Base-by-base conservation (phyloP, 2,797 vertebrate species). In the Chelonia mydas region DNA sequence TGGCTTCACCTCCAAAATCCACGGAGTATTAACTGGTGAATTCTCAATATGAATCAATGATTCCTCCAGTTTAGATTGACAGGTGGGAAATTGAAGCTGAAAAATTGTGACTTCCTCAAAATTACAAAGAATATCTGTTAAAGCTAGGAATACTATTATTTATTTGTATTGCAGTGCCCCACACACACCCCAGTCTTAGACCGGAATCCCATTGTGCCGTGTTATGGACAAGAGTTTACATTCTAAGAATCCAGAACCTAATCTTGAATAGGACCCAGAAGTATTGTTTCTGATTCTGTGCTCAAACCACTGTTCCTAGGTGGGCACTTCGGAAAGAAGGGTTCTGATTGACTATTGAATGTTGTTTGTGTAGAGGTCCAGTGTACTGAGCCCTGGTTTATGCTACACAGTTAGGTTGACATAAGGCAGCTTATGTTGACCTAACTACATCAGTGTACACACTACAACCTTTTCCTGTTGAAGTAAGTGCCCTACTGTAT, bases 51-150 rank as follows among this genome's bases (percentile, higher is more conserved):
- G 88, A 76, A 86, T 76, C 61, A 57, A 3, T 68, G 74, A 33
- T 89, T 81, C 33, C 81, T 94, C 76, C 84, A 92, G 74, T 68
- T 78, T 90, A 59, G 25, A 2, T 3, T 84, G 89, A 55, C 84
- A 83, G 12, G 78, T 89, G 90, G 92, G 81, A 89, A 78, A 84
- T 25, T 51, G 2, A 15, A 68, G 47, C 49, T 81, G 86, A 90
- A 93, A 91, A 87, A 89, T 1, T 51, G 82, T 91, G n/a, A 4
- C 88, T 95, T 96, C 88, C 96, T n/a, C 65, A 72, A 16, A 87
- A 65, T 65, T 72, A 90, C 82, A 83, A 88, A 94, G 53, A 72
- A 49, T 49, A 93, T 74, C 84, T 33, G 6, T 47, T 28, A 72
- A 15, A 54, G 21, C 77, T 93, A 89, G 90, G 53, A 93, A 54